Conservation (phyloP, 2,888 invertebrate genomes). For the Hecatera dysodea region DNA sequence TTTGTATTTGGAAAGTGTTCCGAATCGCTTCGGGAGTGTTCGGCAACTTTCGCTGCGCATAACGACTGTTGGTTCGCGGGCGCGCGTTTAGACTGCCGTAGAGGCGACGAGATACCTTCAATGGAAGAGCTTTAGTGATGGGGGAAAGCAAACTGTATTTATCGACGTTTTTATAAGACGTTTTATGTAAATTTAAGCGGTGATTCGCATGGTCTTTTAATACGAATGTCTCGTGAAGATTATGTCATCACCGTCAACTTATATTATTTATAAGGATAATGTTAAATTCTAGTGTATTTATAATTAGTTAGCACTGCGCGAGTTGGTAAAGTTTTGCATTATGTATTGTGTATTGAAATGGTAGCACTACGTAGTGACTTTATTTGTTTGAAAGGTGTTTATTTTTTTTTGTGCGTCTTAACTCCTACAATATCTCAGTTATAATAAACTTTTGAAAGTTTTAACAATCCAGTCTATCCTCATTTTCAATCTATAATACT, state of each 20-base stretch:
- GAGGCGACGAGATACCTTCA: constrained; percentile 65
- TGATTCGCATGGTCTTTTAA: neutral
- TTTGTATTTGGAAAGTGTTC: constrained; percentile 69
- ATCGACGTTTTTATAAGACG: constrained; percentile 22
- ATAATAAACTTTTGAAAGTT: neutral
- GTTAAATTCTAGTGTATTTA: neutral
- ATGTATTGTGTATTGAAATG: constrained; percentile 8
- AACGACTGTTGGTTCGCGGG: constrained; percentile 50
- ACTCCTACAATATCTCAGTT: neutral
- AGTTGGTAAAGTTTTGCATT: neutral
- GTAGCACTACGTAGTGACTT: constrained; percentile 9
- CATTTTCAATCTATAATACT: too few relatives aligned
- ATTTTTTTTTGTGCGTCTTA: neutral
- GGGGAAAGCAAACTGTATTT: constrained; percentile 35
- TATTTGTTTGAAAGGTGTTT: neutral
- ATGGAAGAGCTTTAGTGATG: constrained; percentile 67
- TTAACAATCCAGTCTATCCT: neutral
- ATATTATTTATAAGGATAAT: neutral
- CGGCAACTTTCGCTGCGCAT: constrained; percentile 64
- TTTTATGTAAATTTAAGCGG: neutral
- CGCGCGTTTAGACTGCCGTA: constrained; percentile 62
- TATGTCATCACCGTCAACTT: neutral
- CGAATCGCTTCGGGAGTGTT: constrained; percentile 54
- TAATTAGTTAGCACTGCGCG: neutral
- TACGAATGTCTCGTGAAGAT: neutral